Evolutionary conservation across 2,113 vertebrate genomes (phyloP).

Genomic region (Onychostruthus taczanowskii): DNA sequence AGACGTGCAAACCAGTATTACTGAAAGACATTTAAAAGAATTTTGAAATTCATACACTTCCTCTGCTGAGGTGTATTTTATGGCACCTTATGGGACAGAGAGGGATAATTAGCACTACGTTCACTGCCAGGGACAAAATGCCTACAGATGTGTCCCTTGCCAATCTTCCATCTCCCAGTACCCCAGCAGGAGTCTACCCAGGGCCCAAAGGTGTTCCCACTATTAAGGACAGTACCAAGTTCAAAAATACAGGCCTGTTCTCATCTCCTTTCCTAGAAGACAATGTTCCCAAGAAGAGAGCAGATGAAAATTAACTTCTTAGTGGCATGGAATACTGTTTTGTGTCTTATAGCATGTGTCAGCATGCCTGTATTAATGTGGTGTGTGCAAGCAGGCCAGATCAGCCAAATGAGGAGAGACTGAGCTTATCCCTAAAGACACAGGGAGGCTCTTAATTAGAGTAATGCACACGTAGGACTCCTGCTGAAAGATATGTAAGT

Average conservation of each 20-base stretch:
- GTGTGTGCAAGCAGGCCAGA: not conserved
- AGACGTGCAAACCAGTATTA: not conserved
- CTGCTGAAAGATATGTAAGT: not conserved
- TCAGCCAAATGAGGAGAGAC: not conserved
- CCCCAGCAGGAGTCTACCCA: not conserved
- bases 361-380: not conserved
- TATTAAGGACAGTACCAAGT: not conserved
- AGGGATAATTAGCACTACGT: not conserved
- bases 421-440: not conserved
- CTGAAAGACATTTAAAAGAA: not conserved
- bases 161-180: not conserved
- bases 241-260: not conserved
- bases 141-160: not conserved
- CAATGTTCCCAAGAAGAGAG: not conserved
- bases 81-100: not conserved
- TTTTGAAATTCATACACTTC: not conserved
- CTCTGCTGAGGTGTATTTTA: not conserved
- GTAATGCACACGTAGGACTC: not conserved
- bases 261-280: not conserved
- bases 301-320: not conserved
- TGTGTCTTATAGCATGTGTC: not conserved
- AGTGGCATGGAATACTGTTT: not conserved
- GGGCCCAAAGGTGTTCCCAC: not conserved
- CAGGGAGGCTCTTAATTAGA: not conserved
- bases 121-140: not conserved